phyloP scores from a whole-genome alignment of 2,888 invertebrate genomes.

The Pyrocoelia pectoralis region DNA sequence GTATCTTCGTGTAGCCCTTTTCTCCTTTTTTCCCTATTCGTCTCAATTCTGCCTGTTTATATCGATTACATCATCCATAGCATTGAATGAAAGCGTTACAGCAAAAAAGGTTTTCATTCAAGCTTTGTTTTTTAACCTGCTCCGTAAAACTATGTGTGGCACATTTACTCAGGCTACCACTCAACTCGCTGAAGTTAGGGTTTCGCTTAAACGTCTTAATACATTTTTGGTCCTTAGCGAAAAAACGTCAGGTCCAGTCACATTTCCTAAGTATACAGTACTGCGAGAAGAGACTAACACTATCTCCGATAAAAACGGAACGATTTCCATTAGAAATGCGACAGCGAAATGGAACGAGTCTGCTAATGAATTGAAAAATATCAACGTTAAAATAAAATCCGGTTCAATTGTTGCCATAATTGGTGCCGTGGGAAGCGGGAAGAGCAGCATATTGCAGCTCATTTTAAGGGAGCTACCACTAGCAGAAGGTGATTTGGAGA shows the following conservation, averaged over 20 bases:
- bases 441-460: constrained; percentile 68
- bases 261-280: constrained; percentile 79
- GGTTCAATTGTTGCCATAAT: constrained; percentile 67
- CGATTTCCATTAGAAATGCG: constrained; percentile 50
- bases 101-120: too few relatives aligned
- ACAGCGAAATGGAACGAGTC: constrained; percentile 64
- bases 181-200: too few relatives aligned
- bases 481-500: constrained; percentile 64
- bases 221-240: constrained; percentile 68
- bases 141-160: too few relatives aligned
- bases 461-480: constrained; percentile 77
- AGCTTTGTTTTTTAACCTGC: constrained; percentile 68
- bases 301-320: constrained; percentile 38
- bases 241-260: too few relatives aligned
- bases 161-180: too few relatives aligned
- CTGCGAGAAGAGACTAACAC: constrained; percentile 63
- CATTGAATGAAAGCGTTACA: too few relatives aligned
- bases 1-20: constrained; percentile 65
- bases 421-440: constrained; percentile 77
- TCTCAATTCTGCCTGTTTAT: constrained; percentile 74
- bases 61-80: too few relatives aligned
- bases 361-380: constrained; percentile 60
- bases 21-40: constrained; percentile 71
- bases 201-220: too few relatives aligned
- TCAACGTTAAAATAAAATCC: constrained; percentile 59